These are phyloP conservation scores for Zhengitettix transpicula DNA, from an alignment of 2,888 invertebrate genomes.

Conservation along the genomic window DNA sequence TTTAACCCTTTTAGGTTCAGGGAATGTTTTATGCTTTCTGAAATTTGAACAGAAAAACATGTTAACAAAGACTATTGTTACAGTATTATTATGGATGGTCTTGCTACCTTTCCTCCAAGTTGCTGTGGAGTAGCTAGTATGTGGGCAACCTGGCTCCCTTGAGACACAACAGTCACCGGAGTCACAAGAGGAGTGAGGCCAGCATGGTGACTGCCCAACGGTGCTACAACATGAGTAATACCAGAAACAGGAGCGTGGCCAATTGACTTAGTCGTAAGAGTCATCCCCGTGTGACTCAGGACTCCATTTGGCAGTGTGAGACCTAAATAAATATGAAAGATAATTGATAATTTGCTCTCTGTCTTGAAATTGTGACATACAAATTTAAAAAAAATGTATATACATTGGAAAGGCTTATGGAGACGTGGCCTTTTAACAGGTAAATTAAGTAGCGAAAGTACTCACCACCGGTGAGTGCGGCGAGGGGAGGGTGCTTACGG, in stretches of 20 bases:
- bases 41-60: no score
- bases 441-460: background rate
- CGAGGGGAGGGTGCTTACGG: constrained; percentile 18
- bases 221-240: constrained; percentile 27
- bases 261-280: constrained; percentile 18
- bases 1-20: no score
- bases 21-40: no score
- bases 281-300: constrained; percentile 29
- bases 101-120: constrained; percentile 43
- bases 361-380: no score
- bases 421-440: no score
- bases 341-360: no score
- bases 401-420: no score
- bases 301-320: constrained; percentile 18
- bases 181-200: constrained; percentile 39
- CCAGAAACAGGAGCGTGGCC: constrained; percentile 9
- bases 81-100: no score
- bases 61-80: no score
- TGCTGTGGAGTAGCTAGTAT: constrained; percentile 41
- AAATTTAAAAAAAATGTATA: background rate
- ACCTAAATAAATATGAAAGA: constrained; percentile 16
- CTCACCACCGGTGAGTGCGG: constrained; percentile 23
- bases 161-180: constrained; percentile 40
- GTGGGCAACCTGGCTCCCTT: constrained; percentile 41
- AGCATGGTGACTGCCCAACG: constrained; percentile 21